Conservation (phyloP, 2,888 invertebrate species). For the Tupiocoris notatus region DNA sequence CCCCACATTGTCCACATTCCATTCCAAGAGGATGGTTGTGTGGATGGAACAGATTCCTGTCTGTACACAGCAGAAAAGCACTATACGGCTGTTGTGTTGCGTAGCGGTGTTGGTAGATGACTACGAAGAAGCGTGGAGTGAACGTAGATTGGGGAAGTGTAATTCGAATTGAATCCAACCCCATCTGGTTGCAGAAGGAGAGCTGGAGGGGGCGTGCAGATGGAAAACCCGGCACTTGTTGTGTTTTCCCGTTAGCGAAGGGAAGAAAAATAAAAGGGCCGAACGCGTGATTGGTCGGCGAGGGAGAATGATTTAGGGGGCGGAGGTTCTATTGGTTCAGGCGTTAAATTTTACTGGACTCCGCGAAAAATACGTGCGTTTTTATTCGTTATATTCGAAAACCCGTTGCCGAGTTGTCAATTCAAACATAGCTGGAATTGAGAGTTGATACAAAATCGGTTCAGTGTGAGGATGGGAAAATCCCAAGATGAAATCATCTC, state of each 20-base stretch:
- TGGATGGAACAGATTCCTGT: neutral
- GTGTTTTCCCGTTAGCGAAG: neutral
- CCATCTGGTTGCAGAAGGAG: neutral
- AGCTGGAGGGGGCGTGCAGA: neutral
- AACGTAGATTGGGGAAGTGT: neutral
- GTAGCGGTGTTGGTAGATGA: neutral
- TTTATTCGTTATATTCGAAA: too few species aligned
- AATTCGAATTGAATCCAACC: neutral
- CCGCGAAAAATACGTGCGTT: neutral
- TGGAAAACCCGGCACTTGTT: neutral
- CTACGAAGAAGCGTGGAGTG: neutral
- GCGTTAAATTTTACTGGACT: neutral
- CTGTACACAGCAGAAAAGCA: neutral
- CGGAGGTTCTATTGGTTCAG: neutral
- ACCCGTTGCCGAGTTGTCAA: too few species aligned
- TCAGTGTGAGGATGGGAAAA: too few species aligned
- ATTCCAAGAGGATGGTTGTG: neutral
- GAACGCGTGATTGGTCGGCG: neutral
- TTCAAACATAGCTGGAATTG: too few species aligned
- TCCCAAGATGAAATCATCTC: too few species aligned
- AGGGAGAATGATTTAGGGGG: neutral
- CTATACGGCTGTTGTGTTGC: neutral
- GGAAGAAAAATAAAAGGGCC: neutral
- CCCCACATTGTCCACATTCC: neutral
- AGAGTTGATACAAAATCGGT: too few species aligned